phyloP scores from a whole-genome alignment of 2,888 invertebrate genomes.

The Rosalia funebris region DNA sequence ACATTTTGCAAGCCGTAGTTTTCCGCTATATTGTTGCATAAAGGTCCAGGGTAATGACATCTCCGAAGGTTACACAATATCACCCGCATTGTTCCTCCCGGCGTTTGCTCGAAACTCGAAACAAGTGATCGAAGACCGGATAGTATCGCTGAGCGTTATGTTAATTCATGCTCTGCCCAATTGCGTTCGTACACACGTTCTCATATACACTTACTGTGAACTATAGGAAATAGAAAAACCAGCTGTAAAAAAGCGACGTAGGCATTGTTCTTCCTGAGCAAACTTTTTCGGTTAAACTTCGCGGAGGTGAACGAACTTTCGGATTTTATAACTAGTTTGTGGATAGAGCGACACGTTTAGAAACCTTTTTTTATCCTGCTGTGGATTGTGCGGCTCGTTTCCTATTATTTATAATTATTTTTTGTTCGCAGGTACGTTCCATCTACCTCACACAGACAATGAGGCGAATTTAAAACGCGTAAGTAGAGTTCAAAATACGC shows the following conservation, averaged over 20 bases:
- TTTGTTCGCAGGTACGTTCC: neutral
- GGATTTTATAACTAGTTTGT: conserved; percentile 13
- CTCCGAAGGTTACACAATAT: conserved; percentile 37
- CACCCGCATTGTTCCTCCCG: conserved; percentile 27
- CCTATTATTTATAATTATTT: neutral
- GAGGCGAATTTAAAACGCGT: neutral
- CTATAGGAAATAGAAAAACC: conserved; percentile 1
- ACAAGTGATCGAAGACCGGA: conserved; percentile 1
- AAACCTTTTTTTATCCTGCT: conserved; percentile 4
- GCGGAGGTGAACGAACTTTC: conserved; percentile 11
- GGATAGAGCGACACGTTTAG: neutral
- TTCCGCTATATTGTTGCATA: conserved; percentile 15
- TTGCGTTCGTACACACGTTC: neutral
- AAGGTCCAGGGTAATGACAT: conserved; percentile 37
- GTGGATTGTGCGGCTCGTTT: no score
- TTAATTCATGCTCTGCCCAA: conserved; percentile 1
- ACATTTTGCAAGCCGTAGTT: conserved; percentile 8
- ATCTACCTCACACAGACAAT: neutral
- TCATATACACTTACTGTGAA: neutral
- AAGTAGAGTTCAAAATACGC: neutral
- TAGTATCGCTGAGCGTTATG: conserved; percentile 7
- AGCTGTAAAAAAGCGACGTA: conserved; percentile 12
- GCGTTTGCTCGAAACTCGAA: neutral
- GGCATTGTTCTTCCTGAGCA: conserved; percentile 14
- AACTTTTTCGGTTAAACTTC: conserved; percentile 17